Conservation (phyloP, 2,888 invertebrate species). For the Lissocephala sabroskyi region DNA sequence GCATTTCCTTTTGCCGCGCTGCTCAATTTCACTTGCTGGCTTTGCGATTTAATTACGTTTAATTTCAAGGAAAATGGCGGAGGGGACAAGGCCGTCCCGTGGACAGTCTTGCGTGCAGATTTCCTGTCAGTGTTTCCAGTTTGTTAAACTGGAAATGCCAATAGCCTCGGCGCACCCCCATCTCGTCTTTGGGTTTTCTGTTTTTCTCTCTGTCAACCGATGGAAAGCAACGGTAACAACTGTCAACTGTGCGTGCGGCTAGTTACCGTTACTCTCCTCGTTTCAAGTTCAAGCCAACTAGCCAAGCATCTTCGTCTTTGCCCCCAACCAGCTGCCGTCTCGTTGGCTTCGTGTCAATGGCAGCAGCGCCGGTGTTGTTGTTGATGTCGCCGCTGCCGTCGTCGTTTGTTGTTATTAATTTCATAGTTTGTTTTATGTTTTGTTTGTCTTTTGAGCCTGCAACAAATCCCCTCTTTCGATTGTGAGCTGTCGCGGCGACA, state of each 20-base stretch:
- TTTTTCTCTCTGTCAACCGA: background rate
- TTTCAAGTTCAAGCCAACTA: slow-evolving; percentile 4
- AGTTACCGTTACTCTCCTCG: background rate
- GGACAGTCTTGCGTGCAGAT: slow-evolving; percentile 8
- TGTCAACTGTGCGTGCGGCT: background rate
- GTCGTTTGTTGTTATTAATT: slow-evolving; percentile 2
- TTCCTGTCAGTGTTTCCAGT: slow-evolving; percentile 21
- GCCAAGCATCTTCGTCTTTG: slow-evolving; percentile 11
- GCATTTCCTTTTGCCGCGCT: too few relatives aligned
- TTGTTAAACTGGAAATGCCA: slow-evolving; percentile 24
- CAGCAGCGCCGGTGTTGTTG: slow-evolving; percentile 1
- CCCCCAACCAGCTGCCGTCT: background rate
- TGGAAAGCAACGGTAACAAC: slow-evolving; percentile 2
- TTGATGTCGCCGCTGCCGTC: background rate
- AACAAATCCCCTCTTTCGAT: slow-evolving; percentile 1
- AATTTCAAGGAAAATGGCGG: slow-evolving; percentile 10
- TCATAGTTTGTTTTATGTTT: slow-evolving; percentile 4
- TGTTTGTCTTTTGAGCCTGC: slow-evolving; percentile 1
- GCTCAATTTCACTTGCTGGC: slow-evolving; percentile 10
- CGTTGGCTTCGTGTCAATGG: slow-evolving; percentile 9
- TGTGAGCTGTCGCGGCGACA: background rate
- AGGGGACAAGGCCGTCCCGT: background rate
- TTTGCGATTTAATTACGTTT: slow-evolving; percentile 14
- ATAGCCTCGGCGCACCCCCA: slow-evolving; percentile 8
- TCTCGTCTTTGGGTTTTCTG: too few relatives aligned